Evolutionary conservation across 2,888 invertebrate species (phyloP).

Genomic region (Formica aserva): DNA sequence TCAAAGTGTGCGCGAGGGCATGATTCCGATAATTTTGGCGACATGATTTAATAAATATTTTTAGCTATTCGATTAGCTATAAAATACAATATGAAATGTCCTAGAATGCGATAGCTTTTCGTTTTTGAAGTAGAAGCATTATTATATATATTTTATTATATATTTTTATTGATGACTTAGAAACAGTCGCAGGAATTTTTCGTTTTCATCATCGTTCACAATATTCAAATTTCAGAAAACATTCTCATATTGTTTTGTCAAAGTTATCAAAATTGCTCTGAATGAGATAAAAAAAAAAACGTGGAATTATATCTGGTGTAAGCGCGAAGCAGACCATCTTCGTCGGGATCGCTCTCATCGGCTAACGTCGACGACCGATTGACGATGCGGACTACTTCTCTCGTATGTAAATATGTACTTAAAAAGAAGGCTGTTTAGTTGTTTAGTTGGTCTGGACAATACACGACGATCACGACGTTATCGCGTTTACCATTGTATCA

Average conservation of each 20-base stretch:
- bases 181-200: not conserved
- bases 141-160: no score
- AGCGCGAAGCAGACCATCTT: conserved; percentile 15
- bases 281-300: not conserved
- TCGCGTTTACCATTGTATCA: conserved; percentile 68
- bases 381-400: conserved; percentile 60
- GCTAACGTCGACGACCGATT: conserved; percentile 39
- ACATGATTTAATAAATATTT: not conserved
- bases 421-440: conserved; percentile 77
- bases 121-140: no score
- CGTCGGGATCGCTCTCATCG: conserved; percentile 3
- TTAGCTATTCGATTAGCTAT: no score
- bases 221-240: not conserved
- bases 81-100: no score
- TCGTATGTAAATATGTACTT: conserved; percentile 80
- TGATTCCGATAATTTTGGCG: not conserved
- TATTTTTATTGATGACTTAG: not conserved
- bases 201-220: not conserved
- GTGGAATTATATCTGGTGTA: not conserved
- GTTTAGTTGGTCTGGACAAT: conserved; percentile 81
- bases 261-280: not conserved
- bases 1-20: not conserved
- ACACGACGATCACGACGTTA: conserved; percentile 69
- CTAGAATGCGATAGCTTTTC: no score
- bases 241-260: not conserved